Conservation (phyloP, 1,140 invertebrate genomes). For the Drosophila baimaii region DNA sequence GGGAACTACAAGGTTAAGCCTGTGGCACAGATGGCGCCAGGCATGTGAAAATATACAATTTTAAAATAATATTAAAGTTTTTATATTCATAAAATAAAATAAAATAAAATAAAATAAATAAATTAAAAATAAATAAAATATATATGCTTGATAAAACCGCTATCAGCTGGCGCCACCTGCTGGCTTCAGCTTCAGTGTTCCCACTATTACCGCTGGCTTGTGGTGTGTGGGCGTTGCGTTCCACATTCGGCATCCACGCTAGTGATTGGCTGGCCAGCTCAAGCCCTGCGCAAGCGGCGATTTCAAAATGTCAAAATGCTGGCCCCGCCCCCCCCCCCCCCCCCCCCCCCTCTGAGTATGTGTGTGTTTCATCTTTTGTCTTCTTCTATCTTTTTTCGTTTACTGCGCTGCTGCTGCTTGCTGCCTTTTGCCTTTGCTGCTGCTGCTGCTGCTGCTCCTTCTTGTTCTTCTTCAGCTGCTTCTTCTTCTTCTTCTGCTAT, state of each 20-base stretch:
- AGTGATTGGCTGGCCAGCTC: background rate
- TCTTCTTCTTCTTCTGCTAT: conserved; percentile 23
- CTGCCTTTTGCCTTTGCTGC: background rate
- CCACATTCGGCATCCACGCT: background rate
- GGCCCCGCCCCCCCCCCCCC: background rate
- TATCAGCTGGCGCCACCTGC: background rate
- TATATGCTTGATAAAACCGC: too few species aligned
- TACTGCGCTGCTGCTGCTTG: conserved; percentile 29
- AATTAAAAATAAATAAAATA: too few species aligned
- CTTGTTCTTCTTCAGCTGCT: conserved; percentile 10
- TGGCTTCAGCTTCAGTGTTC: conserved; percentile 7
- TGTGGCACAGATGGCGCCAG: too few species aligned
- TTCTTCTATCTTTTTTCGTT: conserved; percentile 20
- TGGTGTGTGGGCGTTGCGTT: conserved; percentile 23
- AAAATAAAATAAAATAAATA: too few species aligned
- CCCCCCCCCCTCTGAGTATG: background rate
- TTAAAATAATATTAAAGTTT: too few species aligned
- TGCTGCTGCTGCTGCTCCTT: background rate
- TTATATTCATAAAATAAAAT: too few species aligned
- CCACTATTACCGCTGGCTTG: conserved; percentile 19
- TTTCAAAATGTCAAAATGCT: conserved; percentile 31
- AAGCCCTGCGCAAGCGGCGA: conserved; percentile 3
- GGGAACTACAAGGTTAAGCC: too few species aligned
- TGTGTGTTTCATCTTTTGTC: conserved; percentile 24
- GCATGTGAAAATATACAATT: too few species aligned